Conservation (phyloP, 2,113 vertebrate species). For the Anser cygnoides region DNA sequence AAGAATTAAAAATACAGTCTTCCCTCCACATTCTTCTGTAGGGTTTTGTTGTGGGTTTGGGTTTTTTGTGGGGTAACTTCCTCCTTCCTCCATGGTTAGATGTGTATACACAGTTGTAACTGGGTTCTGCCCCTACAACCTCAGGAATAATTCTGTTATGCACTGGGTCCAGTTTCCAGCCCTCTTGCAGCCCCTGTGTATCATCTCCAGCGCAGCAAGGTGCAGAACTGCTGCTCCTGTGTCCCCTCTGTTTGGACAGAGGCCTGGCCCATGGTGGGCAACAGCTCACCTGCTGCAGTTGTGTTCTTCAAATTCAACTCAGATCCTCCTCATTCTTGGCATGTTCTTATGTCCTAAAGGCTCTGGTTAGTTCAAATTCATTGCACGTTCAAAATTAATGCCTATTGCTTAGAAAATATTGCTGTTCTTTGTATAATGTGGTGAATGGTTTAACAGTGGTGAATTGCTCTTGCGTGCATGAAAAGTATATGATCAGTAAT, state of each 20-base stretch:
- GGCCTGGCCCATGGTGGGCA: accelerated
- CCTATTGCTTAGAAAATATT: background rate
- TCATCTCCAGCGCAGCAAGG: background rate
- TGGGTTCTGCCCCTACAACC: background rate
- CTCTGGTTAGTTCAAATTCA: slow-evolving; percentile 7
- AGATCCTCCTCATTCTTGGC: background rate
- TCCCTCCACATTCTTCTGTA: background rate
- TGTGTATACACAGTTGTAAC: background rate
- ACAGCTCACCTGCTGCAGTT: background rate
- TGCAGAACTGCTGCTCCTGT: background rate
- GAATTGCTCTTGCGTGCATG: background rate
- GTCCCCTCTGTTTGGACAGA: background rate
- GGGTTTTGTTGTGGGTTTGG: background rate
- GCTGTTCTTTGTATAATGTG: background rate
- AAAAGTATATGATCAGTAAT: background rate
- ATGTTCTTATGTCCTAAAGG: background rate
- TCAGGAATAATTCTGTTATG: background rate
- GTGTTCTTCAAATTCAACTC: background rate
- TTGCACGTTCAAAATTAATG: background rate
- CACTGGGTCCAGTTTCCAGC: background rate
- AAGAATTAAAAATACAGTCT: background rate
- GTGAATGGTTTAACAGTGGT: background rate
- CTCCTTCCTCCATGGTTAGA: background rate
- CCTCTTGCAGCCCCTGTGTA: background rate
- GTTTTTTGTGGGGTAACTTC: background rate